These are phyloP conservation scores for Galaxias olidus DNA, from an alignment of 2,797 vertebrate genomes.

Conservation along the genomic window DNA sequence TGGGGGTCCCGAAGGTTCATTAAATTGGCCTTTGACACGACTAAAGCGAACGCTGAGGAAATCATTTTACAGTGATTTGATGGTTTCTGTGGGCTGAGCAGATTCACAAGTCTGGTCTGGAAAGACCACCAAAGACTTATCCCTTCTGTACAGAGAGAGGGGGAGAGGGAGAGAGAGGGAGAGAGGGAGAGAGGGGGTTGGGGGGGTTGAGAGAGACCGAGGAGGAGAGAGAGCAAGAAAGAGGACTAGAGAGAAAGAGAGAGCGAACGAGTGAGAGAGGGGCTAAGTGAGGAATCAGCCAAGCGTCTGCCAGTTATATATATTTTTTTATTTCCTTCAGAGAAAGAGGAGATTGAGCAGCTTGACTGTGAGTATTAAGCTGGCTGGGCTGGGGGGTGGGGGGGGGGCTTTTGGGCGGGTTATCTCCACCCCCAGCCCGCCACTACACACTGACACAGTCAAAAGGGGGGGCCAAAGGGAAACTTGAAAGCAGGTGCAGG, in stretches of 20 bases:
- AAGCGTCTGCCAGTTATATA: slow-evolving; percentile 62
- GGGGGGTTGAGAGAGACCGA: slow-evolving; percentile 20
- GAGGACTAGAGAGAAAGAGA: slow-evolving; percentile 19
- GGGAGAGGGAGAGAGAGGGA: slow-evolving; percentile 11
- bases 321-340: slow-evolving; percentile 53
- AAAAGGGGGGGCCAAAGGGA: slow-evolving; percentile 46
- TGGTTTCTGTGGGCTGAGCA: slow-evolving; percentile 34
- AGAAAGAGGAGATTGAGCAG: slow-evolving; percentile 62
- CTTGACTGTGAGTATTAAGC: slow-evolving; percentile 69
- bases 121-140: slow-evolving; percentile 56
- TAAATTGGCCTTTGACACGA: slow-evolving; percentile 73
- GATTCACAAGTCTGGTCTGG: slow-evolving; percentile 53
- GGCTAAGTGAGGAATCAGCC: slow-evolving; percentile 37
- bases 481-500: slow-evolving; percentile 67
- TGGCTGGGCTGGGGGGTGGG: slow-evolving; percentile 65
- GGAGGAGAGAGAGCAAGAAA: not conserved
- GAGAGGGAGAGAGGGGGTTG: not conserved
- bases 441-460: slow-evolving; percentile 43
- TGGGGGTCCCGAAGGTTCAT: slow-evolving; percentile 58
- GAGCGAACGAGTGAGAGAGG: not conserved
- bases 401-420: slow-evolving; percentile 61
- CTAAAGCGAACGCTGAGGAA: slow-evolving; percentile 67
- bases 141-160: slow-evolving; percentile 56
- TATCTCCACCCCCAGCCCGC: slow-evolving; percentile 73
- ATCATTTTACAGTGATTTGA: slow-evolving; percentile 68